Evolutionary conservation across 1,140 invertebrate genomes (phyloP), one percentile per base, ranked within the genome.

Genomic region (Aphelenchoides besseyi): DNA sequence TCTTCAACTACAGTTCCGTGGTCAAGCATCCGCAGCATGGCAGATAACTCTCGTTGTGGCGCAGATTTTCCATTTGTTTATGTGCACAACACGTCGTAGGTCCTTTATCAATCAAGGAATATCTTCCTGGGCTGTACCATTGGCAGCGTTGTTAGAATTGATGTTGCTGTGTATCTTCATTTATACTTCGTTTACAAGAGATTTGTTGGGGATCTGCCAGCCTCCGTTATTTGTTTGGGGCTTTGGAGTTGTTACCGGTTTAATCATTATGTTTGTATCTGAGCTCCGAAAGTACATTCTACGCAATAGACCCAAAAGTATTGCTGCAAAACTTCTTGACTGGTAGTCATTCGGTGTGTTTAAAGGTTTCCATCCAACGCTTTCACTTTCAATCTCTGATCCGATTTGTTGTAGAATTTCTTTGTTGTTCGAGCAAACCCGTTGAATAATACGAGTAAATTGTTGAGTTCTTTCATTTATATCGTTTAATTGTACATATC

Each of bases 11-110:
- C 59, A 61, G 3, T 79, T 80, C 16, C 68, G 77, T 29, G 79
- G 79, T 32, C 73, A 81, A 63, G 79, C 79, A 26, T 73, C 79
- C 0, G 79, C 79, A 8, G 76, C 79, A 26, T 80, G 74, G 70
- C 79, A 80, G 37, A 72, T 80, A 9, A 81, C 76, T 48, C 55
- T 80, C 1, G 71, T 66, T 53, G 41, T 54, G 29, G 71, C 8
- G 2, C 61, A 76, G 29, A 37, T 71, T 12, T 77, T 72, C 66
- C 73, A 74, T 61, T 37, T 74, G 36, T 74, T 68, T 28, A 68
- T 72, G 23, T 76, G 75, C 77, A 78, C 76, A 26, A 76, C 75
- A 28, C 32, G 75, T 9, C 73, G 76, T 2, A 68, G 61, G 41
- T 79, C 76, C 9, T 35, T 76, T 12, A 79, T 76, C 61, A 16